Base-by-base conservation (phyloP, 2,888 invertebrate genomes). In the Caenorhabditis uteleia region DNA sequence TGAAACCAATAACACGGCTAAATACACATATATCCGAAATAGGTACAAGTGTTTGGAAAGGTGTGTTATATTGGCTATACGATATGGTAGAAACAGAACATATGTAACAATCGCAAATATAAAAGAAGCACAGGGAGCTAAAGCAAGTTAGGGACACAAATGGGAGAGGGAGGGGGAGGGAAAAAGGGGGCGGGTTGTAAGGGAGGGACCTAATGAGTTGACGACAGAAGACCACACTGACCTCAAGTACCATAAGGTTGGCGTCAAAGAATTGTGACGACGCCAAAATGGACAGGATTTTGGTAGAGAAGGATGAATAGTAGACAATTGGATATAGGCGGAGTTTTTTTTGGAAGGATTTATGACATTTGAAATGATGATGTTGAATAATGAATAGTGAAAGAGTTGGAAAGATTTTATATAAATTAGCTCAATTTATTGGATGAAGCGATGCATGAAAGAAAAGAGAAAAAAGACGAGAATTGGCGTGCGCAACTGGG, bases 121-220 rank as follows among this genome's bases (percentile, higher is more conserved):
- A 5, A 8, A n/a, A 34, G 5, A 34, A 38, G 20, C 21, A 38
- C 20, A 20, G 18, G 38, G 5, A 38, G 4, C 21, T 20, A 38
- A 20, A 38, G 14, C 7, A 34, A 12, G 5, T 34, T 8, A 10
- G n/a, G n/a, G 4, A 34, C 34, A 34, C 27, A 43, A 8, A 3
- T 5, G 4, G 6, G 21, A 20, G 38, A 16, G 21, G 38, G 38
- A 14, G 20, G 21, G 38, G 21, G 20, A 20, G 21, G 4, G 7
- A 16, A 5, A 38, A 20, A 38, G 21, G 27, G 16, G 16, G 42
- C 4, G 27, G 27, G 26, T 7, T 5, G 34, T n/a, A 34, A 16
- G 34, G 10, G 34, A 16, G 27, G 25, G 25, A 43, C 42, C 42
- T 43, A 43, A 43, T 43, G 42, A 43, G 42, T 43, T 43, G 42